A percentile compares a stretch with the other conserved stretches of the same genome.
Evolutionary conservation across 2,888 invertebrate species (phyloP).

Genomic region (Apotomis turbidana): DNA sequence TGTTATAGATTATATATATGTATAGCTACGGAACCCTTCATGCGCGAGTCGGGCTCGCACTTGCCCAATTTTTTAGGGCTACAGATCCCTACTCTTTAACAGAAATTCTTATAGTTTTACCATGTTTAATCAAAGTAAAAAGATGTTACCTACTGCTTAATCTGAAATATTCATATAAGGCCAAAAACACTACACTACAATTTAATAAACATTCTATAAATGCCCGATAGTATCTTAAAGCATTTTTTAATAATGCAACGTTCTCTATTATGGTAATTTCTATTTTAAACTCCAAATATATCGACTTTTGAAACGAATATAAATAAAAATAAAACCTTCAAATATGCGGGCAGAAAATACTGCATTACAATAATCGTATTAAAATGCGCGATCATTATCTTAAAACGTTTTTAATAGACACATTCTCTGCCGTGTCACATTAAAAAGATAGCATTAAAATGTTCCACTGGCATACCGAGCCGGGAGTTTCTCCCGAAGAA

Average conservation of each 20-base stretch:
- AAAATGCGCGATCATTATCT: conserved; percentile 26
- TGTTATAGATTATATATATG: too few relatives aligned
- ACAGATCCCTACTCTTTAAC: too few relatives aligned
- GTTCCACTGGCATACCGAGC: conserved; percentile 58
- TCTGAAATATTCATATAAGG: neutral
- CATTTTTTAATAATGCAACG: neutral
- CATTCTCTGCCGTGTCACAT: conserved; percentile 22
- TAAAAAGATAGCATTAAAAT: conserved; percentile 40
- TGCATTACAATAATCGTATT: conserved; percentile 12
- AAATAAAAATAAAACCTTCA: neutral
- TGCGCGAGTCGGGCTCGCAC: too few relatives aligned
- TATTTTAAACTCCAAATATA: neutral
- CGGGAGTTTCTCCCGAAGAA: conserved; percentile 47
- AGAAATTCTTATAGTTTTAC: too few relatives aligned
- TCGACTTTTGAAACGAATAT: neutral
- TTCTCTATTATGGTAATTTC: neutral
- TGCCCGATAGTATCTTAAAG: conserved; percentile 7
- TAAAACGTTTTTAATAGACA: conserved; percentile 32
- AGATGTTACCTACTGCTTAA: too few relatives aligned
- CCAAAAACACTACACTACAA: neutral
- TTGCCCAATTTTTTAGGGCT: too few relatives aligned
- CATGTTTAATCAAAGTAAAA: too few relatives aligned
- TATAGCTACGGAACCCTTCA: too few relatives aligned
- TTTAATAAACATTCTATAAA: neutral
- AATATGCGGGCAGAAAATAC: conserved; percentile 20